Evolutionary conservation across 2,797 vertebrate species (phyloP).

Genomic region (Botia kubotai): DNA sequence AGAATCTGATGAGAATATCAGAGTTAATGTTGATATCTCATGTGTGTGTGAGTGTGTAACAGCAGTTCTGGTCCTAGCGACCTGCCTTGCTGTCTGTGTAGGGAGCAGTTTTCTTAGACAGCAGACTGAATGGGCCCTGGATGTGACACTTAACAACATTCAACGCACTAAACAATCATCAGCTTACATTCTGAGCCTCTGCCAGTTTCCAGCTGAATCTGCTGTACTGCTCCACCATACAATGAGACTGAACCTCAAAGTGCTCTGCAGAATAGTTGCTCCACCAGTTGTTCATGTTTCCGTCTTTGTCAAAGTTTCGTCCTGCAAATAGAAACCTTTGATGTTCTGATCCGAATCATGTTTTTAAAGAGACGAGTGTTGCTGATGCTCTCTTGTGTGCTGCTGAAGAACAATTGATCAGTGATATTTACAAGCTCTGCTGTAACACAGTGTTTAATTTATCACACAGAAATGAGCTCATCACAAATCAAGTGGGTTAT

Average conservation of each 20-base stretch:
- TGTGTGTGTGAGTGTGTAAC: no score
- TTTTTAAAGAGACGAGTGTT: neutral
- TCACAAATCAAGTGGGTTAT: conserved; percentile 12
- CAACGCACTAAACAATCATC: neutral
- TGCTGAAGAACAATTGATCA: conserved; percentile 1
- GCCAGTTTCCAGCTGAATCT: conserved; percentile 95
- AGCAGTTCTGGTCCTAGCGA: no score
- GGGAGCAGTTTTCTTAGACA: neutral
- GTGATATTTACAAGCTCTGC: conserved; percentile 22
- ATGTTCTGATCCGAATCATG: neutral
- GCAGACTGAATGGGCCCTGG: no score
- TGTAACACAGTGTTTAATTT: conserved; percentile 1
- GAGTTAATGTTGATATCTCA: no score
- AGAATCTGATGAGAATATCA: no score
- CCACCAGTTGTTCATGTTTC: conserved; percentile 99
- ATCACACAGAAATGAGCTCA: conserved; percentile 25
- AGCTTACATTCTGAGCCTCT: conserved; percentile 87
- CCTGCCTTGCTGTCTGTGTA: neutral
- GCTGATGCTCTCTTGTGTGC: neutral
- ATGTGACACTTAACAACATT: no score
- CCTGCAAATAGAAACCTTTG: conserved; percentile 72
- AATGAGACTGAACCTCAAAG: conserved; percentile 90
- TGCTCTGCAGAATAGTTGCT: conserved; percentile 91
- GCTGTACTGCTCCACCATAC: conserved; percentile 92
- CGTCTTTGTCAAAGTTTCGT: conserved; percentile 94